phyloP scores from a whole-genome alignment of 2,113 vertebrate species.

The Emydura subglobosa region DNA sequence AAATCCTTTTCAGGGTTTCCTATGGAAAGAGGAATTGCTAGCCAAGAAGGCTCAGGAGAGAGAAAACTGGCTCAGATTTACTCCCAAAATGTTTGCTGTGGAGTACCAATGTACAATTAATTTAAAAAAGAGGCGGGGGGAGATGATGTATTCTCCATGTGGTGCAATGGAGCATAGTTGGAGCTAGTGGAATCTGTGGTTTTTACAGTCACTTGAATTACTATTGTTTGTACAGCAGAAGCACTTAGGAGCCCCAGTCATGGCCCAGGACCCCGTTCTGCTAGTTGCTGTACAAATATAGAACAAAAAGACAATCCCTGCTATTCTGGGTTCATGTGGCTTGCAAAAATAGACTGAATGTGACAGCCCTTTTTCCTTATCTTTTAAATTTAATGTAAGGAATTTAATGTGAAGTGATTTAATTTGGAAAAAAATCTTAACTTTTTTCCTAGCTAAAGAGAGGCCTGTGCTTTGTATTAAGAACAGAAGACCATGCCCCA shows the following conservation, averaged over 20 bases:
- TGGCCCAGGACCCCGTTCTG: accelerated
- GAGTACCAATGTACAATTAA: not conserved
- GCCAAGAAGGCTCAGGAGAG: not conserved
- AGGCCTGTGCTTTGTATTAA: not conserved
- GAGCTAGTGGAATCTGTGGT: not conserved
- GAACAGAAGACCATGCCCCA: not conserved
- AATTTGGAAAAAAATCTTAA: slow-evolving; percentile 30
- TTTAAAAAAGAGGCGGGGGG: not conserved
- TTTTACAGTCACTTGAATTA: not conserved
- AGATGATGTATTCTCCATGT: not conserved
- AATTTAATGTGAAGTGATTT: slow-evolving; percentile 15
- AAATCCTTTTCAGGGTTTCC: slow-evolving; percentile 15
- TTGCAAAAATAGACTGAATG: not conserved
- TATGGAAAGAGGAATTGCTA: not conserved
- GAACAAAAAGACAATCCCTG: not conserved
- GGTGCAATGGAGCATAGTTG: not conserved
- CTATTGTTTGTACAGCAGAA: not conserved
- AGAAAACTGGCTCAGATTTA: not conserved
- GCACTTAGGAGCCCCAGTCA: accelerated
- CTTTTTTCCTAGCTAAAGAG: slow-evolving; percentile 16
- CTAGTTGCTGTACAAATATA: accelerated
- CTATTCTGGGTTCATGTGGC: accelerated
- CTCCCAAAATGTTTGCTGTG: not conserved
- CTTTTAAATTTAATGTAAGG: not conserved
- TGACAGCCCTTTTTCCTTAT: not conserved